These are phyloP conservation scores for Madoqua kirkii DNA, from an alignment of 2,113 vertebrate species.

Conservation along the genomic window DNA sequence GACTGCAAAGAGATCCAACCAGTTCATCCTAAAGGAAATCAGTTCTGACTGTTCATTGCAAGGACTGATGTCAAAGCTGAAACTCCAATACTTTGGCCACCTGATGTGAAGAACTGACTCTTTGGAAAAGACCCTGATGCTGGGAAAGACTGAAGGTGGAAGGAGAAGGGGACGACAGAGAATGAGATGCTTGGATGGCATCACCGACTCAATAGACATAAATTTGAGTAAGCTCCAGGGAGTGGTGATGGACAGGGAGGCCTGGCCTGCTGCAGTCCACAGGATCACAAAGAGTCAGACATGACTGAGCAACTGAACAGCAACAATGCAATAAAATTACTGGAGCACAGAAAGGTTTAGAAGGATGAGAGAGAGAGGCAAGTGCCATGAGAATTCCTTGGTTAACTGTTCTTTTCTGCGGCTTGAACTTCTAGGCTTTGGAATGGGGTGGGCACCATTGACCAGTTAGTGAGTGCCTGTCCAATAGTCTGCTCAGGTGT, in stretches of 20 bases:
- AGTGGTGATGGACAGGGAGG: background rate
- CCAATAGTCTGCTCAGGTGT: no score
- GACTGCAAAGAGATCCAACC: background rate
- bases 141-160: background rate
- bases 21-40: background rate
- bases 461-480: background rate
- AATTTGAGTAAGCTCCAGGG: background rate
- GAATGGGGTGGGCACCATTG: background rate
- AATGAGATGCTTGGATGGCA: background rate
- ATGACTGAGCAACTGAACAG: background rate
- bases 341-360: background rate
- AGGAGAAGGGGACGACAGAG: background rate
- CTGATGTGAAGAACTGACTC: background rate
- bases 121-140: background rate
- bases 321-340: background rate
- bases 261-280: background rate
- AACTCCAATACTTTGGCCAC: background rate
- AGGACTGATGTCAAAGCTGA: background rate
- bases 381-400: background rate
- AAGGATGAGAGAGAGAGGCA: background rate
- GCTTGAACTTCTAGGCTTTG: background rate
- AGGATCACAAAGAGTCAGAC: background rate
- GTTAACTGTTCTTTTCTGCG: background rate
- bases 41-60: background rate
- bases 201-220: background rate